Conservation (phyloP, 2,113 vertebrate species). For the Vidua chalybeata region DNA sequence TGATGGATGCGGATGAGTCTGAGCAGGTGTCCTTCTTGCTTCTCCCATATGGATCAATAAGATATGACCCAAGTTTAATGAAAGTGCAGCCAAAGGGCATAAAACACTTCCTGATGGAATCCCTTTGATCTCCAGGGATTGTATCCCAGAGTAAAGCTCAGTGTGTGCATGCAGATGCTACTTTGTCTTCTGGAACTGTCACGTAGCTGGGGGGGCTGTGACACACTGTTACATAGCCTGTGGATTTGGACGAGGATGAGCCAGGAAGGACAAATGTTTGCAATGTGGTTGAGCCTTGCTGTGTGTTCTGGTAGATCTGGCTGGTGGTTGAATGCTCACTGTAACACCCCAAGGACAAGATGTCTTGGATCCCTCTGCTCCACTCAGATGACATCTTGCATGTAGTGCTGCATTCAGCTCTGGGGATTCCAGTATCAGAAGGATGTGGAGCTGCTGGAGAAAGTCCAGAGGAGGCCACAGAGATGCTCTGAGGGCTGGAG, state of each 20-base stretch:
- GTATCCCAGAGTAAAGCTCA: neutral
- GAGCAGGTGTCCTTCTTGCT: neutral
- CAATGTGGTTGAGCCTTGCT: neutral
- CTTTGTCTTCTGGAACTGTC: neutral
- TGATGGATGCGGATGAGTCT: neutral
- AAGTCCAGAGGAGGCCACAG: neutral
- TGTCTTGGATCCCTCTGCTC: neutral
- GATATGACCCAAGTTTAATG: neutral
- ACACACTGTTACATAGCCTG: neutral
- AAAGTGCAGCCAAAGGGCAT: neutral
- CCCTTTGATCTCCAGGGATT: neutral
- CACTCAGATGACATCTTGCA: neutral
- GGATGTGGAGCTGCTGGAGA: neutral
- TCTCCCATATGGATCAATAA: neutral
- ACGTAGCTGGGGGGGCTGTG: neutral
- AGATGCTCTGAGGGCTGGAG: neutral
- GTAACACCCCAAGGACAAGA: neutral
- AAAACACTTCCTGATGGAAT: neutral
- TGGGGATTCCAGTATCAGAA: neutral
- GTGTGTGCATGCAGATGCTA: rapidly evolving
- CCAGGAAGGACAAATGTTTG: neutral
- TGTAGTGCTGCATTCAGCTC: neutral
- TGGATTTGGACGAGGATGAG: neutral
- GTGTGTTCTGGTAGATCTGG: neutral
- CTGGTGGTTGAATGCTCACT: neutral